These are phyloP conservation scores for Tetranychus piercei DNA, from an alignment of 2,888 invertebrate genomes.

Conservation along the genomic window DNA sequence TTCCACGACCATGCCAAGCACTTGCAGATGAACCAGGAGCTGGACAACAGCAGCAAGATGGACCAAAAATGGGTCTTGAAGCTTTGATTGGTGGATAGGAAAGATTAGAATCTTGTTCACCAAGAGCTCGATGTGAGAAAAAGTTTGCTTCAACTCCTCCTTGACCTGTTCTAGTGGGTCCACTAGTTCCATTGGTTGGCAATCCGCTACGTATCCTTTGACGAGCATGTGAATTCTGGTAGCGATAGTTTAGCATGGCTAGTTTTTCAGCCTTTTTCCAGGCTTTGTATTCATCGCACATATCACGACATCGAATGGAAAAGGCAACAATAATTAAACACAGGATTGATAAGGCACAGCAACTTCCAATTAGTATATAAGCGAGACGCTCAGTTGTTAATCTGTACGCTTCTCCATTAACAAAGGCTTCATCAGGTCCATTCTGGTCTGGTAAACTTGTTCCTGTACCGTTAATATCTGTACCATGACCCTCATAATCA, in stretches of 20 bases:
- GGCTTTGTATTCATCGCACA: conserved; percentile 22
- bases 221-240: conserved; percentile 9
- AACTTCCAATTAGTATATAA: conserved; percentile 22
- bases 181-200: neutral
- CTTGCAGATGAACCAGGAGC: neutral
- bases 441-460: neutral
- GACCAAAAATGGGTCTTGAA: conserved; percentile 14
- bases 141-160: neutral
- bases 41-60: conserved; percentile 14
- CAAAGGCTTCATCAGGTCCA: neutral
- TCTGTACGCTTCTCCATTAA: conserved; percentile 22
- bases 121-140: neutral
- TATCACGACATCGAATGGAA: conserved; percentile 22
- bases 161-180: neutral
- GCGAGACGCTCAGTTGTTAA: conserved; percentile 22
- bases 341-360: conserved; percentile 22
- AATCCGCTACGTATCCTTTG: neutral
- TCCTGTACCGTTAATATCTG: neutral
- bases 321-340: conserved; percentile 22
- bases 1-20: neutral
- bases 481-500: neutral
- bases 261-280: conserved; percentile 23
- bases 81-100: neutral
- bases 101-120: conserved; percentile 6
- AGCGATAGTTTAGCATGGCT: conserved; percentile 20